phyloP scores from a whole-genome alignment of 2,113 vertebrate species.

The Crotalus horridus region DNA sequence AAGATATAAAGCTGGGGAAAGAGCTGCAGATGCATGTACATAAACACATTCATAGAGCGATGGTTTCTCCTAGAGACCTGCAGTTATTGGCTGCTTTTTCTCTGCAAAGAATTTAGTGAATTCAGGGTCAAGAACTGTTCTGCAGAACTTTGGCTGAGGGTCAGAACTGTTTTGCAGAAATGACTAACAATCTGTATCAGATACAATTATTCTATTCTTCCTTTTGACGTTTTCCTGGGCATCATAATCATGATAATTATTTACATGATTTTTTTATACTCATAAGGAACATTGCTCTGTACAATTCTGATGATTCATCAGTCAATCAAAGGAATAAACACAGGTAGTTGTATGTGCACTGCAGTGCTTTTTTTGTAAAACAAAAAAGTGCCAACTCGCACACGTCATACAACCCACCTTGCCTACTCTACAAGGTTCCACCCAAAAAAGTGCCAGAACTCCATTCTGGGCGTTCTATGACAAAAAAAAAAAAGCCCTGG shows the following conservation, averaged over 20 bases:
- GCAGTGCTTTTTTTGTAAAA: too few relatives aligned
- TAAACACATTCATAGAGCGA: neutral
- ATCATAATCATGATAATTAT: neutral
- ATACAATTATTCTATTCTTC: neutral
- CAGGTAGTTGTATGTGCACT: neutral
- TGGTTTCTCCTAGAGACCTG: neutral
- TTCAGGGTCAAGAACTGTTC: neutral
- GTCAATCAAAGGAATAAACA: neutral
- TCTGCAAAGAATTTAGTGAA: neutral
- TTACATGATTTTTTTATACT: neutral
- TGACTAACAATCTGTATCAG: neutral
- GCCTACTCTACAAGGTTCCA: too few relatives aligned
- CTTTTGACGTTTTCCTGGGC: neutral
- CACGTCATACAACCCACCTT: too few relatives aligned
- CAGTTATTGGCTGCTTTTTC: neutral
- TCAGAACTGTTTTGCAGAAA: neutral
- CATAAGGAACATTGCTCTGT: neutral
- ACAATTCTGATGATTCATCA: neutral
- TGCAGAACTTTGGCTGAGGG: neutral
- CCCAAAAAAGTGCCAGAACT: too few relatives aligned
- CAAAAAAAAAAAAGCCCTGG: too few relatives aligned
- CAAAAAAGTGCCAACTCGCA: too few relatives aligned
- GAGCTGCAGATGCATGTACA: neutral
- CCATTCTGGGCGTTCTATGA: too few relatives aligned
- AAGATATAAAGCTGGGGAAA: neutral